Base-by-base conservation (phyloP, 1,140 invertebrate species). In the Caerostris extrusa region DNA sequence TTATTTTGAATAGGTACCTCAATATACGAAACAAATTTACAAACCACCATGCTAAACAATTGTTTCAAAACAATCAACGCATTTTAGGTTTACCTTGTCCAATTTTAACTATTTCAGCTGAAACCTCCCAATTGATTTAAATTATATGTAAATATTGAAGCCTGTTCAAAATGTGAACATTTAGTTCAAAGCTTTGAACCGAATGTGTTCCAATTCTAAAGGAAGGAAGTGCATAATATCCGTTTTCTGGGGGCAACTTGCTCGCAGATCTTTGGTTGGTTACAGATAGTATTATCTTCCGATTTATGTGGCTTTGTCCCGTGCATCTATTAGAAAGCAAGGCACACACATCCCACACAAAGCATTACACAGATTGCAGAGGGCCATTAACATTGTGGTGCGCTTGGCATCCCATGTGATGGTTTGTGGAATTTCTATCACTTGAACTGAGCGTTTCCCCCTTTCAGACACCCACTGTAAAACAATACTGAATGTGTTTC, bases 401-500 rank as follows among this genome's bases (percentile, higher is more conserved):
- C 12, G 10, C 8, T 12, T 77, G 50, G 71, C 71, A 77, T 77
- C 71, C 61, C 14, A n/a, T 7, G 71, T 77, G 71, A 77, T 77
- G 71, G 71, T 34, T 77, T 77, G 34, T 77, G 71, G 71, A 77
- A 77, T 77, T 77, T 77, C 71, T 77, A 77, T 77, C 71, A 77
- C 71, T 77, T 14, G 71, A 77, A 12, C 34, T 77, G 50, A 77
- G 3, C 71, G 34, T 34, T 77, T 53, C 71, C 34, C 34, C 34
- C 71, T 50, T 50, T 53, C 34, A 77, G 34, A 77, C 10, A 12
- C 8, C 4, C 7, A 53, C 19, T 77, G 71, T 34, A 77, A 77
- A 77, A 77, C 71, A 77, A 77, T 77, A 77, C 50, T 50, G 34
- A 77, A 77, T 77, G 71, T 50, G 34, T 50, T 77, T 77, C 71